phyloP scores from a whole-genome alignment of 2,113 vertebrate species.

The Dasypus novemcinctus region DNA sequence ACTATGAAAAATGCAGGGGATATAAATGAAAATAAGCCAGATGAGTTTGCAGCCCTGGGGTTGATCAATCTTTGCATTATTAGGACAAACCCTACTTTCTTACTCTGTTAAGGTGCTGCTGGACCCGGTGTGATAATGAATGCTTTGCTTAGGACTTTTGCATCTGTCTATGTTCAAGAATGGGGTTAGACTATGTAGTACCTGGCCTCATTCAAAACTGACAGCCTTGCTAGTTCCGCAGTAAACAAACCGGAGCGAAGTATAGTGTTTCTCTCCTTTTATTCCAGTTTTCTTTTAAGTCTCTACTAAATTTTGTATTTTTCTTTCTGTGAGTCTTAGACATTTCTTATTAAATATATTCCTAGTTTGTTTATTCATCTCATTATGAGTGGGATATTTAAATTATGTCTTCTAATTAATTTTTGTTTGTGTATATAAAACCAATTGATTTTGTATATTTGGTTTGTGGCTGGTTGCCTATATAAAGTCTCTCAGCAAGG shows the following conservation, averaged over 20 bases:
- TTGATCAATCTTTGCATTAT: background rate
- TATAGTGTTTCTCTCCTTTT: background rate
- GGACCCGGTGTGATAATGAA: slow-evolving; percentile 4
- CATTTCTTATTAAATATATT: slow-evolving; percentile 37
- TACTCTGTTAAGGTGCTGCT: background rate
- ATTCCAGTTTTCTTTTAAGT: slow-evolving; percentile 26
- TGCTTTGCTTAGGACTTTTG: slow-evolving; percentile 1
- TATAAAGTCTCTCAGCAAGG: background rate
- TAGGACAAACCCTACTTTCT: background rate
- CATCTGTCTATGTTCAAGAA: background rate
- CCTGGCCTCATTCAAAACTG: background rate
- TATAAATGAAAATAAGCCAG: background rate
- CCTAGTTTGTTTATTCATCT: slow-evolving; percentile 38
- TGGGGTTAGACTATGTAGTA: background rate
- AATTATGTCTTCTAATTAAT: background rate
- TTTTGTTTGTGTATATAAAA: background rate
- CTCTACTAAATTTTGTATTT: background rate
- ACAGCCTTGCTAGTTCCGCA: background rate
- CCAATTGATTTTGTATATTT: slow-evolving; percentile 7
- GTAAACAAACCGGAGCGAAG: background rate
- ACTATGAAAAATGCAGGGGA: background rate
- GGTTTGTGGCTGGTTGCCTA: background rate
- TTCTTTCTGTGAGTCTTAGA: slow-evolving; percentile 11
- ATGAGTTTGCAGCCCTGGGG: background rate
- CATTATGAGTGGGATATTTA: background rate